Conservation (phyloP, 2,797 vertebrate genomes). For the Brotula barbata region DNA sequence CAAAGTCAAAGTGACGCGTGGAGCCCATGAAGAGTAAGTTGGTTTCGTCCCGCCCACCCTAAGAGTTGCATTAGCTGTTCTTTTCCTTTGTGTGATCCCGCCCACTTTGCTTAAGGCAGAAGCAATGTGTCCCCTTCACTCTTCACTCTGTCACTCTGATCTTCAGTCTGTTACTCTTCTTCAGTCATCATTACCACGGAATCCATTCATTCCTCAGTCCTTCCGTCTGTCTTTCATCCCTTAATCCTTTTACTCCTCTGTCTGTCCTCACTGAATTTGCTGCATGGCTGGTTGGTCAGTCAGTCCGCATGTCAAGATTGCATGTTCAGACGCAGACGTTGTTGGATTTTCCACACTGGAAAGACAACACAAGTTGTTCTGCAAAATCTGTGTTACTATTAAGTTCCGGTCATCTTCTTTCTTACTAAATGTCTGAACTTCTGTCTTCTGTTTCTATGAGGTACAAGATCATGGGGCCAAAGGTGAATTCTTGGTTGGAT, state of each 20-base stretch:
- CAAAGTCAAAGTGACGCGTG: constrained; percentile 59
- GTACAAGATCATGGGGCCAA: constrained; percentile 51
- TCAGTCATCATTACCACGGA: no score
- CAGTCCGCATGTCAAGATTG: constrained; percentile 70
- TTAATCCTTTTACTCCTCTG: background rate
- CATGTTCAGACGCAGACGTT: constrained; percentile 68
- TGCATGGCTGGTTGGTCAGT: background rate
- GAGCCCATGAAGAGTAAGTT: constrained; percentile 55
- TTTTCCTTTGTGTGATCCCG: constrained; percentile 3
- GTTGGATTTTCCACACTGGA: constrained; percentile 51
- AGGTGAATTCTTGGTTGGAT: no score
- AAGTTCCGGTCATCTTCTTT: constrained; percentile 18
- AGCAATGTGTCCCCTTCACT: background rate
- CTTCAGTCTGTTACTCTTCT: no score
- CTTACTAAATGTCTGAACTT: constrained; percentile 21
- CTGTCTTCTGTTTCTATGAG: constrained; percentile 43
- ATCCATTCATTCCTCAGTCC: no score
- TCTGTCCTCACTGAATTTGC: background rate
- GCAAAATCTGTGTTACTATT: constrained; percentile 10
- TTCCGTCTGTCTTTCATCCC: no score
- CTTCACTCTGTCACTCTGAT: background rate
- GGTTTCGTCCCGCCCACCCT: constrained; percentile 14
- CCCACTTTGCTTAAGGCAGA: constrained; percentile 10
- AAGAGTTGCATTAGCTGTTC: background rate
- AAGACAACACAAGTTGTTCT: constrained; percentile 58